These are phyloP conservation scores for Oostethus manadensis DNA, from an alignment of 2,113 vertebrate genomes.

Conservation along the genomic window DNA sequence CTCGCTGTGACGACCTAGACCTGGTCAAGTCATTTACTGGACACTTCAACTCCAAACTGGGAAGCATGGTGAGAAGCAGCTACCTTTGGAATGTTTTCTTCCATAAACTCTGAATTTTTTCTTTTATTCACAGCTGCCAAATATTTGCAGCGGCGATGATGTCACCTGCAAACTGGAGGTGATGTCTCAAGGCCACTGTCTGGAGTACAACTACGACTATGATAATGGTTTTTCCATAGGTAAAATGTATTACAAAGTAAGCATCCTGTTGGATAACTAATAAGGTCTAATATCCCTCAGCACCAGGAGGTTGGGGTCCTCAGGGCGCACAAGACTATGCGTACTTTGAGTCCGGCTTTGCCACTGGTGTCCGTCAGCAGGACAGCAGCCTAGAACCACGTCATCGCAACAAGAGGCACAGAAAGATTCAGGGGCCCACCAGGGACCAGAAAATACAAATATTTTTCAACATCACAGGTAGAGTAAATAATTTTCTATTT, in stretches of 20 bases:
- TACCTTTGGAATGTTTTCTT: not conserved
- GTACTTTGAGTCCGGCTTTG: conserved; percentile 83
- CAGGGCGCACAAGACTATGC: conserved; percentile 86
- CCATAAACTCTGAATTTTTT: not conserved
- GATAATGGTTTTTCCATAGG: conserved; percentile 97
- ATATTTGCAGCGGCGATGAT: conserved; percentile 83
- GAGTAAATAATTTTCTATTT: conserved; percentile 1
- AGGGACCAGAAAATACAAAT: conserved; percentile 94
- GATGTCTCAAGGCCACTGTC: conserved; percentile 83
- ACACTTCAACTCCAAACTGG: conserved; percentile 83
- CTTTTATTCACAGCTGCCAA: conserved; percentile 79
- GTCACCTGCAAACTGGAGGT: conserved; percentile 89
- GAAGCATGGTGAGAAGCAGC: conserved; percentile 80
- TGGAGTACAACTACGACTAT: conserved; percentile 97
- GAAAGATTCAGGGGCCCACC: conserved; percentile 68
- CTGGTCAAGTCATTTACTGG: conserved; percentile 85
- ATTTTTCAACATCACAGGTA: conserved; percentile 96
- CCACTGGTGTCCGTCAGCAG: conserved; percentile 63
- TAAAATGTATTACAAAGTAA: conserved; percentile 47
- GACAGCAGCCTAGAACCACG: conserved; percentile 32
- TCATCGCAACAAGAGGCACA: conserved; percentile 79
- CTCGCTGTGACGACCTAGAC: conserved; percentile 83
- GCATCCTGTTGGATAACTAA: not conserved
- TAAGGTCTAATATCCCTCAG: conserved; percentile 53
- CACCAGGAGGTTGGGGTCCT: conserved; percentile 85